Conservation (phyloP, 2,888 invertebrate species). For the Temnothorax ravouxi region DNA sequence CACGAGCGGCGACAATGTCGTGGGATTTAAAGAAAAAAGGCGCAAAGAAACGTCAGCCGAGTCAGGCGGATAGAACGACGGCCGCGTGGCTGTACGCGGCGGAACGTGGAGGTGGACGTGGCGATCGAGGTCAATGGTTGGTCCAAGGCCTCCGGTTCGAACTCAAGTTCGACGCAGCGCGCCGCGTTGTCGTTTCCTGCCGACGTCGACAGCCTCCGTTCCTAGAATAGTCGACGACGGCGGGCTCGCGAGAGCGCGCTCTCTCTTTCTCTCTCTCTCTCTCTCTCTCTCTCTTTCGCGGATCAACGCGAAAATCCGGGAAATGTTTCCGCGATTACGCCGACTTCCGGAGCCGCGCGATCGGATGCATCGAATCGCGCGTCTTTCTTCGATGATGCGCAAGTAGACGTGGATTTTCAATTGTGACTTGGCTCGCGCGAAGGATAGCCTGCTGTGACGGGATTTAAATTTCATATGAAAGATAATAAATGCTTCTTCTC, state of each 20-base stretch:
- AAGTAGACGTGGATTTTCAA: background rate
- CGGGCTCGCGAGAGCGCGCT: slow-evolving; percentile 35
- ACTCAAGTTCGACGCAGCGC: slow-evolving; percentile 80
- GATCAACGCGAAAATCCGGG: slow-evolving; percentile 40
- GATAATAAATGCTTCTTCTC: background rate
- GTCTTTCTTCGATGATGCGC: background rate
- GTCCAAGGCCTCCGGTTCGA: slow-evolving; percentile 86
- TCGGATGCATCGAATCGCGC: slow-evolving; percentile 7
- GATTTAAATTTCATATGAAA: slow-evolving; percentile 10
- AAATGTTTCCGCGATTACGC: slow-evolving; percentile 39
- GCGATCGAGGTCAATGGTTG: slow-evolving; percentile 86
- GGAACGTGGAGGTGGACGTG: slow-evolving; percentile 75
- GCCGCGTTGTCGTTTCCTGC: slow-evolving; percentile 76
- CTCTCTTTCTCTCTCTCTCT: too few species aligned
- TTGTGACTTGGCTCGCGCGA: background rate
- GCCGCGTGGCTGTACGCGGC: slow-evolving; percentile 80
- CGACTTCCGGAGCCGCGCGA: background rate
- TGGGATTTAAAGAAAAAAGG: slow-evolving; percentile 29
- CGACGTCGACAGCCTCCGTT: slow-evolving; percentile 78
- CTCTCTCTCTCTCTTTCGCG: background rate
- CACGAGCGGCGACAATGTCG: slow-evolving; percentile 26
- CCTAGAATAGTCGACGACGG: slow-evolving; percentile 80
- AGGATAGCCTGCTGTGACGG: background rate
- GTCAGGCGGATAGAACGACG: slow-evolving; percentile 69
- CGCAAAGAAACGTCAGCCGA: slow-evolving; percentile 61